Base-by-base conservation (phyloP, 2,797 vertebrate genomes). In the Pangasius larnaudii region DNA sequence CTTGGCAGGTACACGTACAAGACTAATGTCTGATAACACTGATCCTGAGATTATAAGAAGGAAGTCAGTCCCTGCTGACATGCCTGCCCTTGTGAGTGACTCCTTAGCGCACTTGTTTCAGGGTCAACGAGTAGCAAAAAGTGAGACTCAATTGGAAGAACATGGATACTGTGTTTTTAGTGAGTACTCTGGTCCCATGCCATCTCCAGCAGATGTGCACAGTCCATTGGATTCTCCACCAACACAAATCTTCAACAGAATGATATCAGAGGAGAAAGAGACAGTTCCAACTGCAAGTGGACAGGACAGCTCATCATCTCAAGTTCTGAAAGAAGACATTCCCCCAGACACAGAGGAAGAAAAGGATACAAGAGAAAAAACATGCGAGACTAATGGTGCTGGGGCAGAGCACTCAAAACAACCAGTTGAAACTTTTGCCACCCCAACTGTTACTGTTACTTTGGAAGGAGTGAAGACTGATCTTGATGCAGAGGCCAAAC, bases 81-180 rank as follows among this genome's bases (percentile, higher is more conserved):
- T 85, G 88, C 74, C 92, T 46, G 71, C 91, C 49, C 91, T 94
- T 10, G 53, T 91, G 5, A 94, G 95, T 79, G 96, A 97, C 89
- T 94, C 95, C 16, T 91, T 96, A 46, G 93, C 94, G 16, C 92
- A 94, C 80, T 88, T 96, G 14, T 86, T 95, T 86, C 95, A 95
- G 87, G 95, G 95, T 92, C 96, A 95, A 56, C 89, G 92, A 78
- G 59, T 81, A 42, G 92, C 92, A 90, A 96, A 93, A 94, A 96
- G 97, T 77, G 98, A 99, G 67, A 98, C 97, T 91, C 98, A 99
- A 84, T 91, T 97, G 3, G 99, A 99, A 94, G 99, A 99, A 88
- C 94, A 99, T 92, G 98, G 99, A 81, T 99, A 99, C 92, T 99
- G 99, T 94, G 98, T 99, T 91, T 99, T 99, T 91, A 99, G 97